phyloP scores from a whole-genome alignment of 2,888 invertebrate species.

The Mantis religiosa region DNA sequence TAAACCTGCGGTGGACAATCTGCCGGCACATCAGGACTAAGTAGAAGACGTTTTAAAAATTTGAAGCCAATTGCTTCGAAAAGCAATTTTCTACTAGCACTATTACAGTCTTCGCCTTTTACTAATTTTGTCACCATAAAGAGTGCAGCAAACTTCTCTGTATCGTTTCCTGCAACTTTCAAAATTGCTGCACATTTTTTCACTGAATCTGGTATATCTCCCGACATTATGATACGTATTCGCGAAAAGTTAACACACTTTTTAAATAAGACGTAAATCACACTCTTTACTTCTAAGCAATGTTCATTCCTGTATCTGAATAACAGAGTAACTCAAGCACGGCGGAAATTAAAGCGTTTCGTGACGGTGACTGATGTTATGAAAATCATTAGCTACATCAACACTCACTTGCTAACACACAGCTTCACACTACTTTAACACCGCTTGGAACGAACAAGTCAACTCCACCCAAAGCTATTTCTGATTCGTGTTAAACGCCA shows the following conservation, averaged over 20 bases:
- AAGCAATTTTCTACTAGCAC: constrained; percentile 66
- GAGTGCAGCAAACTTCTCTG: constrained; percentile 85
- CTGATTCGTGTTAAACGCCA: constrained; percentile 18
- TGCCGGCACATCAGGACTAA: constrained; percentile 70
- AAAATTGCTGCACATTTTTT: constrained; percentile 79
- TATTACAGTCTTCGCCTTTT: constrained; percentile 74
- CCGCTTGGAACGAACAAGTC: background rate
- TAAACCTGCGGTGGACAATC: constrained; percentile 87
- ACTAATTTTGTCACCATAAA: constrained; percentile 90
- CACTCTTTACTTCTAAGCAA: no score
- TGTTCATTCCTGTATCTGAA: background rate
- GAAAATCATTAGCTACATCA: background rate
- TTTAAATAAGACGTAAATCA: no score
- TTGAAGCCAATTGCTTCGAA: constrained; percentile 88
- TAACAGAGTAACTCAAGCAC: background rate
- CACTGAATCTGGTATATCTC: constrained; percentile 63
- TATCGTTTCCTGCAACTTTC: constrained; percentile 75
- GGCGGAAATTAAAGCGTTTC: background rate
- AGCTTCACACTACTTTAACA: background rate
- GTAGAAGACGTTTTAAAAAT: constrained; percentile 76
- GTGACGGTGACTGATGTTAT: background rate
- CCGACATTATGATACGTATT: background rate
- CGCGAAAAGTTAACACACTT: no score
- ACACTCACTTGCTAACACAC: background rate
- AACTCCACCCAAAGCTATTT: constrained; percentile 26